phyloP scores from a whole-genome alignment of 2,797 vertebrate species.

The Tangara arthus region DNA sequence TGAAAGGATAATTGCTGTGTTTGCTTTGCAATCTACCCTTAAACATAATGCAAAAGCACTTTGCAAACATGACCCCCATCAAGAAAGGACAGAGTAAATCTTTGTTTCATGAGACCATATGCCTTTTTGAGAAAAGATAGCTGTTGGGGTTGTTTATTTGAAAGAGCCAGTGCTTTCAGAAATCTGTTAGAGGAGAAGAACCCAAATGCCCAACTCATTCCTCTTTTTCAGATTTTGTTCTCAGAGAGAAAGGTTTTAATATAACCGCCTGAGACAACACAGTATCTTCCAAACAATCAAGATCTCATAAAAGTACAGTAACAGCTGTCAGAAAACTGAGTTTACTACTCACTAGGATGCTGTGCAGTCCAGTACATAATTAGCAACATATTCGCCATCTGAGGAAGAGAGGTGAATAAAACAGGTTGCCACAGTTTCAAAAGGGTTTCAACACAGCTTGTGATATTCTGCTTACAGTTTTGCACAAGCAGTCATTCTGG shows the following conservation, averaged over 20 bases:
- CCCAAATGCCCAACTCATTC: background rate
- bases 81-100: background rate
- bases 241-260: constrained; percentile 33
- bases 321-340: constrained; percentile 63
- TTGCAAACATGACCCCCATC: background rate
- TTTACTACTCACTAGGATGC: background rate
- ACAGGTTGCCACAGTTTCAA: background rate
- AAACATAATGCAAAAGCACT: background rate
- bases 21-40: background rate
- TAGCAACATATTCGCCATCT: background rate
- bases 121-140: background rate
- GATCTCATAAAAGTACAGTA: constrained; percentile 60
- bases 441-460: background rate
- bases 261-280: constrained; percentile 26
- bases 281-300: constrained; percentile 56
- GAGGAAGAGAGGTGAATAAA: background rate
- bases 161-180: background rate
- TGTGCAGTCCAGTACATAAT: constrained; percentile 29
- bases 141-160: background rate
- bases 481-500: background rate
- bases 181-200: background rate
- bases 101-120: background rate
- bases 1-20: background rate
- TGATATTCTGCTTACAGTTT: background rate
- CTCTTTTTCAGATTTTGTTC: background rate